phyloP scores from a whole-genome alignment of 2,888 invertebrate genomes.

The Brachypterus glaber region DNA sequence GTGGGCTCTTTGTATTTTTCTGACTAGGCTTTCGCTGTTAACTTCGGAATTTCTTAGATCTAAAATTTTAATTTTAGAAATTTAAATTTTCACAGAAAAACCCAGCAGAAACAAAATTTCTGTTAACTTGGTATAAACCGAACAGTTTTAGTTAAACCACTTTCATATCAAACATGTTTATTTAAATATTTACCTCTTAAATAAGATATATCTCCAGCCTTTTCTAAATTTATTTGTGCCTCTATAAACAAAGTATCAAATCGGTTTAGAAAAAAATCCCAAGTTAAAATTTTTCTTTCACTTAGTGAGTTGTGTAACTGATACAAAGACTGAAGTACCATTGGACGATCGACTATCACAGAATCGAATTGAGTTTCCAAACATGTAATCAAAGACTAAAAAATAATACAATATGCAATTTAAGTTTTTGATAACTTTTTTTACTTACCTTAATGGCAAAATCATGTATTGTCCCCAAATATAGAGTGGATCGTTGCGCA shows the following conservation, averaged over 20 bases:
- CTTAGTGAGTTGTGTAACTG: constrained; percentile 89
- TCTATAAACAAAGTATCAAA: constrained; percentile 94
- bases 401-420: constrained; percentile 17
- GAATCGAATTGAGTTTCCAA: constrained; percentile 97
- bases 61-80: constrained; percentile 34
- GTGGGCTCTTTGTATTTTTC: constrained; percentile 80
- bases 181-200: constrained; percentile 57
- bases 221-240: constrained; percentile 85
- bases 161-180: neutral
- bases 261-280: constrained; percentile 96
- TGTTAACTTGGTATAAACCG: too few relatives aligned
- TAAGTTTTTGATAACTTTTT: constrained; percentile 2
- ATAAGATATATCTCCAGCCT: constrained; percentile 73
- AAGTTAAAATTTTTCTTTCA: constrained; percentile 80
- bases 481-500: constrained; percentile 85
- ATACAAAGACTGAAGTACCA: constrained; percentile 91
- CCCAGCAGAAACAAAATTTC: too few relatives aligned
- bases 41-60: constrained; percentile 84
- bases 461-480: constrained; percentile 88
- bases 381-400: constrained; percentile 78
- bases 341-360: constrained; percentile 91
- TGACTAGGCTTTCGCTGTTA: constrained; percentile 73
- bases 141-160: too few relatives aligned
- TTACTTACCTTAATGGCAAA: constrained; percentile 64
- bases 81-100: neutral